Evolutionary conservation across 2,797 vertebrate genomes (phyloP).

Genomic region (Manis pentadactyla): DNA sequence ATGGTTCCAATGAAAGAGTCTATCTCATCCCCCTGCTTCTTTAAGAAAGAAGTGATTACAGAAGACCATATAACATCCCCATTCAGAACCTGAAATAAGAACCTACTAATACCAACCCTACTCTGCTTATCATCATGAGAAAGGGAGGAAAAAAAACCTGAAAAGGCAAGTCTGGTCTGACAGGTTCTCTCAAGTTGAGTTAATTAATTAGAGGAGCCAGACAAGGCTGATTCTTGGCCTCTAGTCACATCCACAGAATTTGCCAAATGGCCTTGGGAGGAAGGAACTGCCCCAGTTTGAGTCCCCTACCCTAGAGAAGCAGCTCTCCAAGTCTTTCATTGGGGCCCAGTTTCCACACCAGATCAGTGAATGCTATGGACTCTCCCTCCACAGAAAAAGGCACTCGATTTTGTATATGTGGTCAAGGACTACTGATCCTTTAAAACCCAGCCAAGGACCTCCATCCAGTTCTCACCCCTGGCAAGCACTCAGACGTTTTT

Average conservation of each 20-base stretch:
- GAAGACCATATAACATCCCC: neutral
- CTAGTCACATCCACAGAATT: neutral
- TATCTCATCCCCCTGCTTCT: neutral
- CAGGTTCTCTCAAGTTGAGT: neutral
- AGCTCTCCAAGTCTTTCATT: neutral
- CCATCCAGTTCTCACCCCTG: neutral
- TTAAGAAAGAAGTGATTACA: neutral
- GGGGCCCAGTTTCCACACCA: neutral
- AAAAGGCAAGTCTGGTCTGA: neutral
- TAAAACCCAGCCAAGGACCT: neutral
- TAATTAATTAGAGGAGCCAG: constrained; percentile 20
- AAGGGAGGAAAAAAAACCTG: neutral
- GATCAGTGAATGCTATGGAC: neutral
- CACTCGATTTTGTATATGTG: neutral
- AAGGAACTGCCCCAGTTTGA: neutral
- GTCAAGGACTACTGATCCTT: neutral
- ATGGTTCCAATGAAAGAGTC: neutral
- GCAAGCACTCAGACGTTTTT: neutral
- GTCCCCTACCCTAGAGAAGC: neutral
- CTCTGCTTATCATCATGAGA: neutral
- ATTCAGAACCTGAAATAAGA: constrained; percentile 2
- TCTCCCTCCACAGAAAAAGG: neutral
- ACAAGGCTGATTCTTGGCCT: neutral
- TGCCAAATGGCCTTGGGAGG: neutral
- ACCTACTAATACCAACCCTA: neutral